phyloP scores from a whole-genome alignment of 2,797 vertebrate species.

The Melanotaenia pygmaea region DNA sequence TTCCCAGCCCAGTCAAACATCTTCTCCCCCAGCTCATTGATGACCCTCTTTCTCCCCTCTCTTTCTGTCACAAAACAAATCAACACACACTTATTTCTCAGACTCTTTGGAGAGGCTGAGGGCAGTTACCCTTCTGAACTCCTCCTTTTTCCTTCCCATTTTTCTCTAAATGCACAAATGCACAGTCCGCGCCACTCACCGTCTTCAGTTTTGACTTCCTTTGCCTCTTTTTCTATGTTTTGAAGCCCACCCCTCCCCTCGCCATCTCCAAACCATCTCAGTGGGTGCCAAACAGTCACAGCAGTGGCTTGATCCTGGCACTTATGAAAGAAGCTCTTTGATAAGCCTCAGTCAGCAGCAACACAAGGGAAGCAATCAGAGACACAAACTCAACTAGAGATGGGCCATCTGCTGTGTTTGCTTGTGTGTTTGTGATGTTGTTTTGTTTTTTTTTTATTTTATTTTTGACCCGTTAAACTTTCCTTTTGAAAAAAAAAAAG shows the following conservation, averaged over 20 bases:
- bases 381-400: conserved; percentile 74
- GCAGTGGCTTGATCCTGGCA: conserved; percentile 79
- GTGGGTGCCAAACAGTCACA: conserved; percentile 78
- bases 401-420: conserved; percentile 67
- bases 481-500: conserved; percentile 52
- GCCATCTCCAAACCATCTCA: conserved; percentile 64
- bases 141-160: conserved; percentile 43
- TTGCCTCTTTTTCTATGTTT: conserved; percentile 62
- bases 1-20: conserved; percentile 51
- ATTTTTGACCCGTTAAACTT: conserved; percentile 74
- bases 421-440: conserved; percentile 66
- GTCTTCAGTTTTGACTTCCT: conserved; percentile 74
- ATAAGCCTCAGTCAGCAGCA: conserved; percentile 76
- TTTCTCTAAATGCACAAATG: conserved; percentile 61
- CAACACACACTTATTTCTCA: conserved; percentile 21
- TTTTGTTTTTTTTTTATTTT: conserved; percentile 64
- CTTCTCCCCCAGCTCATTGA: conserved; percentile 41
- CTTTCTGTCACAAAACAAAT: conserved; percentile 25
- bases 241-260: conserved; percentile 22
- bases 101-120: conserved; percentile 32
- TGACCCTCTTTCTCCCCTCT: conserved; percentile 20
- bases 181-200: conserved; percentile 48
- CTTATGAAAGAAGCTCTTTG: conserved; percentile 83
- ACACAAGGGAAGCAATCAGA: conserved; percentile 83
- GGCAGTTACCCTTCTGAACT: conserved; percentile 37